Evolutionary conservation across 2,888 invertebrate genomes (phyloP).

Genomic region (Brachyopa scutellaris): DNA sequence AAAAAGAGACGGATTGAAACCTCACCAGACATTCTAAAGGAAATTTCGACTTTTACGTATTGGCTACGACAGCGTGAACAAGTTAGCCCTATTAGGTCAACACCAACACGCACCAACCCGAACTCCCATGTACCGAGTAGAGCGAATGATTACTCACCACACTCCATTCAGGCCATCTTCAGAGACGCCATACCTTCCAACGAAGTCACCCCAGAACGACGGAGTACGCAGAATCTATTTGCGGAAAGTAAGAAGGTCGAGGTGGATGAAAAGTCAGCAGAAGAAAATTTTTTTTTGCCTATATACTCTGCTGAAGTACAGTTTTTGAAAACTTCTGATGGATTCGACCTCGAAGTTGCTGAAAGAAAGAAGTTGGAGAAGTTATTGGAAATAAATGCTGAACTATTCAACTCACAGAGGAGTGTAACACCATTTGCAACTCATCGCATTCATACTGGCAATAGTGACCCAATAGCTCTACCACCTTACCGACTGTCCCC

Average conservation of each 20-base stretch:
- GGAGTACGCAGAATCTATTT: too few relatives aligned
- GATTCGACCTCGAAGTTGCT: not conserved
- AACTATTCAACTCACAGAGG: too few relatives aligned
- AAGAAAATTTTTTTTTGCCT: too few relatives aligned
- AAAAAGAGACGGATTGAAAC: too few relatives aligned
- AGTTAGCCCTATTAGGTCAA: not conserved
- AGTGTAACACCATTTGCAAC: too few relatives aligned
- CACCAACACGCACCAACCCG: not conserved
- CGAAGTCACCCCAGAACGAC: constrained; percentile 3
- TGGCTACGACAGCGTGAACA: not conserved
- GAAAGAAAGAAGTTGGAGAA: too few relatives aligned
- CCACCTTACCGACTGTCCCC: too few relatives aligned
- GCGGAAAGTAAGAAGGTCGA: too few relatives aligned
- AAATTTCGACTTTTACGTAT: not conserved
- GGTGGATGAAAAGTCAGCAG: too few relatives aligned
- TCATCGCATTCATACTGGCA: too few relatives aligned
- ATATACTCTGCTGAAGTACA: not conserved
- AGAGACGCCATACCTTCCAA: not conserved
- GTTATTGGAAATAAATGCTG: too few relatives aligned
- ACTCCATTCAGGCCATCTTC: constrained; percentile 4
- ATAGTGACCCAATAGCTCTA: not conserved
- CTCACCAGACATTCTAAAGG: not conserved
- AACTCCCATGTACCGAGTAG: too few relatives aligned
- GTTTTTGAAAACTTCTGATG: not conserved
- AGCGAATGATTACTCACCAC: constrained; percentile 11